A percentile compares a stretch with the other conserved stretches of the same genome.
phyloP scores from a whole-genome alignment of 2,797 vertebrate genomes.

The Nyctibius grandis region DNA sequence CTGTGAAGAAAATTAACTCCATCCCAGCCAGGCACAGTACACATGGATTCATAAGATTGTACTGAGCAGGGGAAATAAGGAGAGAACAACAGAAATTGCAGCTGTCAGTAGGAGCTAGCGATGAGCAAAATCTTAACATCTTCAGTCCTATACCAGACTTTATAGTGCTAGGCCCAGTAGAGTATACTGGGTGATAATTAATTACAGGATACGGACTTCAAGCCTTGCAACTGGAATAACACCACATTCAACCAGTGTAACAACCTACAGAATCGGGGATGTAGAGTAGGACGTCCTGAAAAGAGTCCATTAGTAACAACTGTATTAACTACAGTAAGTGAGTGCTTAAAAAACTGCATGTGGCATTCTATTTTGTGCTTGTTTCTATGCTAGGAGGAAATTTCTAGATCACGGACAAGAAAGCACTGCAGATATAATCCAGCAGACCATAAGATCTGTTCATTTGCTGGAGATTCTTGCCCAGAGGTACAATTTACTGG shows the following conservation, averaged over 20 bases:
- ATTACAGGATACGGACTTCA: background rate
- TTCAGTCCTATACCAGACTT: background rate
- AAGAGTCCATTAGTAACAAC: background rate
- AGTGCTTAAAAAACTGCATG: background rate
- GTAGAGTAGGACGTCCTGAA: background rate
- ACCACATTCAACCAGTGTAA: background rate
- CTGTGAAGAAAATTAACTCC: background rate
- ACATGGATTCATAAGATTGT: background rate
- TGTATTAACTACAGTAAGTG: background rate
- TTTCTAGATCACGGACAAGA: background rate
- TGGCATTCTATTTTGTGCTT: background rate
- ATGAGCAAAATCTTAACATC: background rate
- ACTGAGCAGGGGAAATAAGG: background rate
- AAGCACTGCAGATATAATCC: background rate
- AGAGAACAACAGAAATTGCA: background rate
- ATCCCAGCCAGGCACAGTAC: background rate
- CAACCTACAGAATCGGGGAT: background rate
- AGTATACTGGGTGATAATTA: background rate
- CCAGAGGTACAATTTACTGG: background rate
- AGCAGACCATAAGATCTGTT: background rate
- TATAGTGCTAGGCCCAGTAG: background rate
- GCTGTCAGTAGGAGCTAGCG: background rate
- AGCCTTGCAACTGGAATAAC: background rate
- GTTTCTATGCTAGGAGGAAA: background rate
- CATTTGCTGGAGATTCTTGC: background rate